phyloP scores from a whole-genome alignment of 1,140 invertebrate species.

The Pseudomyrmex gracilis region DNA sequence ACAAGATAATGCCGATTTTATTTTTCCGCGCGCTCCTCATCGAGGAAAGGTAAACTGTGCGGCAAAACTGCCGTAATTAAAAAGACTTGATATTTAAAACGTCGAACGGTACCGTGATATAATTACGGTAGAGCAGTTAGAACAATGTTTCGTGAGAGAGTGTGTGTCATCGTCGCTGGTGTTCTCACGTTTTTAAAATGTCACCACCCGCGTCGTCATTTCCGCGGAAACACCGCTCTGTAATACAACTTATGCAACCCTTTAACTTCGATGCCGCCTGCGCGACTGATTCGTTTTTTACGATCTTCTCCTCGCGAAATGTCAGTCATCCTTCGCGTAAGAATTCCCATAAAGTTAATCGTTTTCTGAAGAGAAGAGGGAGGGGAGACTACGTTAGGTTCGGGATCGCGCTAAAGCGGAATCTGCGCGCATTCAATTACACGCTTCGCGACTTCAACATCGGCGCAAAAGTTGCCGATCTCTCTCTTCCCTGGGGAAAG shows the following conservation, averaged over 20 bases:
- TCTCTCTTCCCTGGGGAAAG: not conserved
- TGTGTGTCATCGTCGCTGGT: not conserved
- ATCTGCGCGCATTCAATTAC: constrained; percentile 54
- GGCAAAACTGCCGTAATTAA: constrained; percentile 1
- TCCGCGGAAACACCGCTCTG: constrained; percentile 15
- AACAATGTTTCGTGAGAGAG: constrained; percentile 18
- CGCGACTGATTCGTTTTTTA: constrained; percentile 35
- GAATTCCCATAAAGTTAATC: constrained; percentile 59
- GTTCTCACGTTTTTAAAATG: constrained; percentile 13
- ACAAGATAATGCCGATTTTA: too few species aligned
- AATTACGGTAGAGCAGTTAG: not conserved
- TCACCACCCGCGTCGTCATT: constrained; percentile 17
- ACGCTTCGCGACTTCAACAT: constrained; percentile 26
- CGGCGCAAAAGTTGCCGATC: constrained; percentile 7
- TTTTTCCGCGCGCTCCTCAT: too few species aligned
- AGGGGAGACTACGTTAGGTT: not conserved
- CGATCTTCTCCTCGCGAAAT: constrained; percentile 12
- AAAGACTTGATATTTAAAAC: constrained; percentile 20
- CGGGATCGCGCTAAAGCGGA: constrained; percentile 12
- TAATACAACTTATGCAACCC: constrained; percentile 31
- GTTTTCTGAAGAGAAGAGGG: not conserved
- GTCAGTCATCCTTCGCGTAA: constrained; percentile 38
- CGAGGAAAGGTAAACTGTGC: too few species aligned
- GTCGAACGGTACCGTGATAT: constrained; percentile 28
- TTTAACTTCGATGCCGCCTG: constrained; percentile 37